Evolutionary conservation across 2,797 vertebrate species (phyloP).

Genomic region (Vespertilio murinus): DNA sequence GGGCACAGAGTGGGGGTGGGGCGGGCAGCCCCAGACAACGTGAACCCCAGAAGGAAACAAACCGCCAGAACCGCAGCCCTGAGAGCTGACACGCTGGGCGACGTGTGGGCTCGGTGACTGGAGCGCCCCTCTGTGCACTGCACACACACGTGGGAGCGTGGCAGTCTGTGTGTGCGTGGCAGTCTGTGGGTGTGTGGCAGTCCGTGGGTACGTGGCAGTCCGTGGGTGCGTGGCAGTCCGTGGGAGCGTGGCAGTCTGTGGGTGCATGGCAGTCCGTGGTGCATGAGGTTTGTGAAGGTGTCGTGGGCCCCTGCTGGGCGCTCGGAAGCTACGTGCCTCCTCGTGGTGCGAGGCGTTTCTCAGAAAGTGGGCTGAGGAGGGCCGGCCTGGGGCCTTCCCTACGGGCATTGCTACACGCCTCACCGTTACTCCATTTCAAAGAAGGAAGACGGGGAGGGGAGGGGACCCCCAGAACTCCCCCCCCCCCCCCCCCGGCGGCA

Average conservation of each 20-base stretch:
- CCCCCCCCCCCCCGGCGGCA: background rate
- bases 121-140: background rate
- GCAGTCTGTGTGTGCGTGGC: background rate
- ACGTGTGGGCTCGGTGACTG: background rate
- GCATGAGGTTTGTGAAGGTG: too few species aligned
- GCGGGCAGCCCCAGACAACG: background rate
- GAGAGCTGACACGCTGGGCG: background rate
- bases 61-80: background rate
- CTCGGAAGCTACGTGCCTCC: too few species aligned
- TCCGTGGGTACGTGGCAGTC: background rate
- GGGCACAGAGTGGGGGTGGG: background rate
- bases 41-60: background rate
- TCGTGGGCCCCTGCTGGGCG: background rate
- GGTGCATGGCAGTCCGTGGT: too few species aligned
- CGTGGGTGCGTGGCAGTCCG: accelerated
- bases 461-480: background rate
- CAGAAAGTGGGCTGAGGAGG: background rate
- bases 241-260: accelerated
- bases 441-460: background rate
- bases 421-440: background rate
- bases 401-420: background rate
- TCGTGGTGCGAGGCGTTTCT: background rate
- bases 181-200: accelerated
- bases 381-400: background rate
- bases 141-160: accelerated